A percentile compares a stretch with the other conserved stretches of the same genome.
These are phyloP conservation scores for Bambusicola thoracicus DNA, from an alignment of 2,113 vertebrate species.

Conservation along the genomic window DNA sequence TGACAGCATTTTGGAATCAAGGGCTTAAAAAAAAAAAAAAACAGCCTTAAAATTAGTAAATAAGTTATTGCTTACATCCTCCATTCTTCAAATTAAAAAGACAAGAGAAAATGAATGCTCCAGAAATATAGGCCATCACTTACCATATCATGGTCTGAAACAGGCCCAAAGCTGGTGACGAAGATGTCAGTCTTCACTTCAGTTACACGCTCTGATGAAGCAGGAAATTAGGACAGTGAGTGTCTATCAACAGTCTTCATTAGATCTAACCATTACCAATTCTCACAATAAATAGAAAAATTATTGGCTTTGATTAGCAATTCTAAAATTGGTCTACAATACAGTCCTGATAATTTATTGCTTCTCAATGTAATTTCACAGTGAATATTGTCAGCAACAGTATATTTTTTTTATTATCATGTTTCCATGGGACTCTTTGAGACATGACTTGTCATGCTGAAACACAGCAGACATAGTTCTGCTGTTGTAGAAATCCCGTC, in stretches of 20 bases:
- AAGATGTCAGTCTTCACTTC: constrained; percentile 99
- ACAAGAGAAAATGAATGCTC: constrained; percentile 9
- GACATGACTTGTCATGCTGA: neutral
- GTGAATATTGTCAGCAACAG: constrained; percentile 54
- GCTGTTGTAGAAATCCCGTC: neutral
- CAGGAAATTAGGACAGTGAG: constrained; percentile 91
- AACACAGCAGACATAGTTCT: neutral
- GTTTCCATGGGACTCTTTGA: constrained; percentile 3
- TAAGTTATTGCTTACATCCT: neutral
- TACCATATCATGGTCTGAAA: constrained; percentile 99
- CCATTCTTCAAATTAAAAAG: constrained; percentile 4
- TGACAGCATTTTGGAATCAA: neutral
- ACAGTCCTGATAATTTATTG: constrained; percentile 61
- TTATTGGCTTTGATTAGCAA: constrained; percentile 76
- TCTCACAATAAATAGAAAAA: constrained; percentile 78
- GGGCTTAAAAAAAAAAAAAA: neutral
- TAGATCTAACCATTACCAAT: constrained; percentile 78
- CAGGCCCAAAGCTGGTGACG: constrained; percentile 98
- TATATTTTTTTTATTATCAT: neutral
- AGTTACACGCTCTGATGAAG: constrained; percentile 99
- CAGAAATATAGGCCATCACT: constrained; percentile 65
- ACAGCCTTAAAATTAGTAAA: neutral
- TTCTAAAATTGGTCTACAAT: constrained; percentile 70
- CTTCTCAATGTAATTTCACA: constrained; percentile 73
- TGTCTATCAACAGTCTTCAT: constrained; percentile 81